phyloP scores from a whole-genome alignment of 2,888 invertebrate genomes.

The Smittia sp. region DNA sequence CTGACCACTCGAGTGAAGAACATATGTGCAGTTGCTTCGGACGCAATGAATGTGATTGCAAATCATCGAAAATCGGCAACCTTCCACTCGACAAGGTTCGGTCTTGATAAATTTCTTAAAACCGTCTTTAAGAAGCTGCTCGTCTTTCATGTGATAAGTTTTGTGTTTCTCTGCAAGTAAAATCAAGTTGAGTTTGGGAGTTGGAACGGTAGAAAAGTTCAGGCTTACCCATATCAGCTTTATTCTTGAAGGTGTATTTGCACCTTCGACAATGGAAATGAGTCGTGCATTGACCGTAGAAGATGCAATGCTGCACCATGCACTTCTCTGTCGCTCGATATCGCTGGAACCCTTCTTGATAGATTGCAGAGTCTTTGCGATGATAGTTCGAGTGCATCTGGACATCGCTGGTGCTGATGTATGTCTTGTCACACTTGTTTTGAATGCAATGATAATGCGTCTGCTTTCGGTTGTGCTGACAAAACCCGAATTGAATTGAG shows the following conservation, averaged over 20 bases:
- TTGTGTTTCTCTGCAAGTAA: conserved; percentile 90
- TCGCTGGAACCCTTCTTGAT: conserved; percentile 95
- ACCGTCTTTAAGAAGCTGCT: conserved; percentile 90
- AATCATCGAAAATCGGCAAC: conserved; percentile 89
- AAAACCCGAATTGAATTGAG: conserved; percentile 76
- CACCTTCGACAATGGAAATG: conserved; percentile 97
- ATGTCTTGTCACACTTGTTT: conserved; percentile 90
- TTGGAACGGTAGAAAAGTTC: neutral
- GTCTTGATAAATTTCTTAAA: conserved; percentile 99
- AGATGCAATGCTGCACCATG: conserved; percentile 84
- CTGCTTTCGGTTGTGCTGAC: conserved; percentile 90
- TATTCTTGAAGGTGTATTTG: conserved; percentile 96
- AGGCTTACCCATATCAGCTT: conserved; percentile 95
- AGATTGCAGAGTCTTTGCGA: conserved; percentile 94
- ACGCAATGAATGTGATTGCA: conserved; percentile 99
- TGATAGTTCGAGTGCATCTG: conserved; percentile 99
- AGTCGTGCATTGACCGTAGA: conserved; percentile 91
- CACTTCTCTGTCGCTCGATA: conserved; percentile 96
- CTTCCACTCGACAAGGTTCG: conserved; percentile 86
- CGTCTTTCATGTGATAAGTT: conserved; percentile 96
- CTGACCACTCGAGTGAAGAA: conserved; percentile 94
- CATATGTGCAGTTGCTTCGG: conserved; percentile 90
- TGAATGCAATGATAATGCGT: conserved; percentile 98
- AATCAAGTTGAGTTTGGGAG: conserved; percentile 38
- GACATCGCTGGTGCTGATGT: conserved; percentile 97